Base-by-base conservation (phyloP, 2,797 vertebrate genomes). In the Sparidentex hasta region DNA sequence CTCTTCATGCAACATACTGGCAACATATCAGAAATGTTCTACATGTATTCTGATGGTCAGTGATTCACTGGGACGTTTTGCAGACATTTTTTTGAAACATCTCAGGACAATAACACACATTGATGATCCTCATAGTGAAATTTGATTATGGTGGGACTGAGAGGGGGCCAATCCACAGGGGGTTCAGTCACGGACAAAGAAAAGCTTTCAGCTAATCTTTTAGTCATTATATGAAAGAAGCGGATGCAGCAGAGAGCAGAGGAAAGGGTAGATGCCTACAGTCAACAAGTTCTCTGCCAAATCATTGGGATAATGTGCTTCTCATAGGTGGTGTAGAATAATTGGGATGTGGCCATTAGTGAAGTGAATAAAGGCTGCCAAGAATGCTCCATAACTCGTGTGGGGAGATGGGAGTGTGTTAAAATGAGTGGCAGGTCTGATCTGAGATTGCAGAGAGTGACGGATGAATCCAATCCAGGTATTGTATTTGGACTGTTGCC, bases 321-420 rank as follows among this genome's bases (percentile, higher is more conserved):
- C 83, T 86, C 83, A 82, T 83, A 78, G 66, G 74, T 80, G 67
- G 83, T 80, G 85, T 76, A 41, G 71, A 41, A 65, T 87, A 71
- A 81, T 71, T 82, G 85, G 65, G 57, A 44, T 47, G 11, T 41
- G 27, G 71, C 76, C 78, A 89, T 91, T 80, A 90, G 83, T 67
- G 62, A 87, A 90, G 84, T 81, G 83, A 85, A 63, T 21, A 77
- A 17, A 80, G 20, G 76, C 57, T 78, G 90, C 87, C 91, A 91
- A 69, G 83, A 84, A 76, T 0, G 1, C 66, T 80, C 59, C 61
- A 85, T 84, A 76, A 83, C 63, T 88, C 58, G 78, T 41, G 27
- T 70, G 54, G 21, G 44, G 65, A 71, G 71, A 61, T 5, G 16
- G 74, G 18, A 76, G 80, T 65, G 83, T 80, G 82, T 79, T 86